Evolutionary conservation across 2,113 vertebrate genomes (phyloP), one percentile per base, ranked within the genome.

Genomic region (Pollimyrus isidori): DNA sequence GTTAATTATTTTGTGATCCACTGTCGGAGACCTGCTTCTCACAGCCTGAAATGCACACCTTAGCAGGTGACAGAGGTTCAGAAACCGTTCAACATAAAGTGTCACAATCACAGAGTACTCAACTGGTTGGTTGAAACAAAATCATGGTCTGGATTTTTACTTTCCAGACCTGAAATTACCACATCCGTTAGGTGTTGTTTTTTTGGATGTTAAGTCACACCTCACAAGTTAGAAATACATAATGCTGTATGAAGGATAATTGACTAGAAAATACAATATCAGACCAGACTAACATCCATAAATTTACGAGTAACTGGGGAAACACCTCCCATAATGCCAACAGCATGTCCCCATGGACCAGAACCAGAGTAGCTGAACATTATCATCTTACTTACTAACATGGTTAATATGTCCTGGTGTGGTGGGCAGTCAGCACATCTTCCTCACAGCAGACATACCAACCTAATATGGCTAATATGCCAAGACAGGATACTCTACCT

Each of bases 401-500:
- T 56, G 5, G 53, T 56, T 56, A 21, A 56, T 56, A 56, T 56
- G 53, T 7, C 53, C 19, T 21, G 53, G 53, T 56, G 19, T 4
- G 19, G 52, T 53, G 52, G 52, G 17, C 52, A 53, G 52, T 53
- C 52, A 53, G 3, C 21, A 62, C 62, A 65, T 65, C n/a, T 69
- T 30, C 26, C 62, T 30, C 26, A 10, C 10, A 30, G 62, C 62
- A 69, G 62, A 69, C 10, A 69, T 4, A 30, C n/a, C n/a, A 11
- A 30, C n/a, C 30, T n/a, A 56, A 26, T 19, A 52, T 42, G 15
- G 50, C 17, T 48, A 48, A 48, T 48, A 7, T 15, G 48, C 4
- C 7, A 17, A 62, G 19, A 56, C 53, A 56, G 5, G 53, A 19
- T 7, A 56, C 53, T 56, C 53, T 56, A 99, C 98, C 97, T 99